phyloP scores from a whole-genome alignment of 2,113 vertebrate genomes.

The Motacilla alba region DNA sequence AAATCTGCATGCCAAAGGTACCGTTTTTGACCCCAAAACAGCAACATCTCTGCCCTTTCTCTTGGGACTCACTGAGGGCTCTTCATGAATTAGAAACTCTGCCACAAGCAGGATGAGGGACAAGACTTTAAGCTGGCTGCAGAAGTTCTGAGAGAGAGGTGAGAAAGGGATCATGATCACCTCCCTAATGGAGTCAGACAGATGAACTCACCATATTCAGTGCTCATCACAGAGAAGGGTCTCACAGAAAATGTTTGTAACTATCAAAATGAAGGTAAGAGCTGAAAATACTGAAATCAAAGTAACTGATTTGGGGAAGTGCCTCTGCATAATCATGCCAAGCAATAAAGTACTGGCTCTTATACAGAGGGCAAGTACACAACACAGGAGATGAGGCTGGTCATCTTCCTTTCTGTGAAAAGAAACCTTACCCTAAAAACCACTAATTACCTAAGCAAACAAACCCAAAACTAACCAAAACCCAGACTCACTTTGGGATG shows the following conservation, averaged over 20 bases:
- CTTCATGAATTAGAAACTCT: background rate
- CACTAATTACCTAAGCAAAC: background rate
- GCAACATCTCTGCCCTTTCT: background rate
- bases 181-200: background rate
- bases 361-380: background rate
- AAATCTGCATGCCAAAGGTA: background rate
- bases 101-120: background rate
- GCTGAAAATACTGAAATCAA: background rate
- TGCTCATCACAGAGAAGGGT: background rate
- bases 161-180: background rate
- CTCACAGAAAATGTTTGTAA: background rate
- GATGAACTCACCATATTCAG: background rate
- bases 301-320: background rate
- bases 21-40: background rate
- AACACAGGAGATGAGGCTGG: background rate
- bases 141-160: background rate
- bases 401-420: background rate
- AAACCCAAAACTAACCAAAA: background rate
- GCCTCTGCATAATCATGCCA: background rate
- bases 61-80: background rate
- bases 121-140: background rate
- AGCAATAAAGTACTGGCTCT: background rate
- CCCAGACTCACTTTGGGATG: background rate
- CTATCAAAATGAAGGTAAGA: background rate
- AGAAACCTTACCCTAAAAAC: background rate